Conservation (phyloP, 2,797 vertebrate genomes). For the Menidia menidia region DNA sequence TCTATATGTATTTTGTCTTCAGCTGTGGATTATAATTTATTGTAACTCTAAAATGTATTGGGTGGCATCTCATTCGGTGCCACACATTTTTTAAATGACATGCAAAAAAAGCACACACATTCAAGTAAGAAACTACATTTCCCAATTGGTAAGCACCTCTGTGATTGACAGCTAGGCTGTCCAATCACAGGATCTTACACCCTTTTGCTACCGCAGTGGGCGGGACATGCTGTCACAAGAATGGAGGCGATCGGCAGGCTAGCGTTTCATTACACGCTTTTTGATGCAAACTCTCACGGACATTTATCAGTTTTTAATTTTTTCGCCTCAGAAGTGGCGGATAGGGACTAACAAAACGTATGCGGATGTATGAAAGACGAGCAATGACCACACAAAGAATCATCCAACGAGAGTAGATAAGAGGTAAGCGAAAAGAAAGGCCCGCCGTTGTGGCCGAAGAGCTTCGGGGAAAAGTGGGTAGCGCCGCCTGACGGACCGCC, state of each 20-base stretch:
- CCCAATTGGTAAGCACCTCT: constrained; percentile 17
- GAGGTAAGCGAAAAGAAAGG: constrained; percentile 83
- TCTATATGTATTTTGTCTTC: no score
- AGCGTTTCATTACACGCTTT: constrained; percentile 74
- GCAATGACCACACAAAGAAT: constrained; percentile 55
- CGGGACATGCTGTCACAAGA: constrained; percentile 70
- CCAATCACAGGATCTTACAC: constrained; percentile 68
- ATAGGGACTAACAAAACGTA: not conserved
- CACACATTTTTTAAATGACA: no score
- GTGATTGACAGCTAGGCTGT: constrained; percentile 60
- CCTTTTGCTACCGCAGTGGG: constrained; percentile 68
- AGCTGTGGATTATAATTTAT: no score
- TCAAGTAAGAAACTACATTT: constrained; percentile 56
- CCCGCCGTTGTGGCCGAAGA: constrained; percentile 72
- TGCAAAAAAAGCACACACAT: no score
- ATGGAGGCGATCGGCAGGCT: constrained; percentile 73
- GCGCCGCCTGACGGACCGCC: constrained; percentile 90
- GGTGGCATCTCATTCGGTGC: not conserved
- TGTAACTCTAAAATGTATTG: not conserved
- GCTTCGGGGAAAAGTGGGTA: constrained; percentile 86
- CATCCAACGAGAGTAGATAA: constrained; percentile 76
- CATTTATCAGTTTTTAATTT: not conserved
- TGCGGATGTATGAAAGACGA: not conserved
- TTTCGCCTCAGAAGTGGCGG: not conserved
- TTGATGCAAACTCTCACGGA: constrained; percentile 43